Percentiles rank a stretch among this genome's conserved stretches.
phyloP scores from a whole-genome alignment of 1,140 invertebrate species.

The Drosophila bocki region DNA sequence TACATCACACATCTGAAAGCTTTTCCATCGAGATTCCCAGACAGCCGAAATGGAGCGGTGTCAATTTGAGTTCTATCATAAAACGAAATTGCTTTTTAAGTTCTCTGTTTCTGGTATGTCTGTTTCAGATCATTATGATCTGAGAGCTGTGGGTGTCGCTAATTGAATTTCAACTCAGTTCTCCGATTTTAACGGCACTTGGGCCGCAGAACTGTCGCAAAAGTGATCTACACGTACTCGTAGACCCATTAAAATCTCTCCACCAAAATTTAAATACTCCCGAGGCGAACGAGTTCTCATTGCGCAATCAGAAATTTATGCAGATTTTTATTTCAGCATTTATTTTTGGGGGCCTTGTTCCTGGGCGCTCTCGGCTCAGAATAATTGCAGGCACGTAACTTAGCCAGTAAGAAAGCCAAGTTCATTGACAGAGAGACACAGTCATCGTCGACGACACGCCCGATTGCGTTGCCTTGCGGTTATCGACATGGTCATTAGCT shows the following conservation, averaged over 20 bases:
- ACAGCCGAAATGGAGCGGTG: conserved; percentile 40
- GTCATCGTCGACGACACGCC: conserved; percentile 68
- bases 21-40: conserved; percentile 24
- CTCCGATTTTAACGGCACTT: conserved; percentile 59
- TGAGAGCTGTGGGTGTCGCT: conserved; percentile 68
- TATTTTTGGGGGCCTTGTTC: neutral
- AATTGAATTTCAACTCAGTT: conserved; percentile 75
- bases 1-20: conserved; percentile 26
- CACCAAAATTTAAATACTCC: conserved; percentile 24
- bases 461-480: conserved; percentile 60
- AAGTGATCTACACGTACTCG: conserved; percentile 43
- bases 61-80: conserved; percentile 75
- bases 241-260: conserved; percentile 36
- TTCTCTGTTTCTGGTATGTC: conserved; percentile 36
- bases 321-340: conserved; percentile 28
- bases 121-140: conserved; percentile 32
- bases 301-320: conserved; percentile 60
- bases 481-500: conserved; percentile 60
- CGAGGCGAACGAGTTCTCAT: conserved; percentile 43
- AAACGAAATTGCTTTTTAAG: conserved; percentile 76
- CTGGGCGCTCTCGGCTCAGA: conserved; percentile 40
- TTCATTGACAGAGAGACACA: conserved; percentile 69
- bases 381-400: conserved; percentile 76
- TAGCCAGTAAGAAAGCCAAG: conserved; percentile 41
- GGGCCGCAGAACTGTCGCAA: conserved; percentile 37